A percentile compares a stretch with the other conserved stretches of the same genome.
phyloP scores from a whole-genome alignment of 2,888 invertebrate genomes.

The Heteropelma amictum region DNA sequence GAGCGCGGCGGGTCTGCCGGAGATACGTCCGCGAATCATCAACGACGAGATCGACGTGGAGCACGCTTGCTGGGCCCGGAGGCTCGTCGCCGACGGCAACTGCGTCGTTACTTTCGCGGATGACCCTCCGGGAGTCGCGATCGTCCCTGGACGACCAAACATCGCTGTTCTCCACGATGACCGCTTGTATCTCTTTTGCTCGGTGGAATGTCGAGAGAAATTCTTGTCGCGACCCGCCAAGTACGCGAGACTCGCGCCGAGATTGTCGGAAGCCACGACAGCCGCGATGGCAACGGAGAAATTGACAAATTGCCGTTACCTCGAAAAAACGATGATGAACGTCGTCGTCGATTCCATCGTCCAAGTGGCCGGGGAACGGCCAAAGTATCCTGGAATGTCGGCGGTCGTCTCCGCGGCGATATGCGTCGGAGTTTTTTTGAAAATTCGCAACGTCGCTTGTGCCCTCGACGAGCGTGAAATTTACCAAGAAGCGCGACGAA shows the following conservation, averaged over 20 bases:
- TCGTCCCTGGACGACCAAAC: conserved; percentile 77
- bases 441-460: conserved; percentile 77
- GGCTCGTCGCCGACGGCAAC: conserved; percentile 80
- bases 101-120: conserved; percentile 83
- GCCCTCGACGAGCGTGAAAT: conserved; percentile 65
- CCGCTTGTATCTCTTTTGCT: conserved; percentile 81
- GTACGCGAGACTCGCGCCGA: conserved; percentile 79
- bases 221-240: conserved; percentile 80
- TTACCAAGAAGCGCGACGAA: conserved; percentile 76
- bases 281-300: conserved; percentile 77
- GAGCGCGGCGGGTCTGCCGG: conserved; percentile 76
- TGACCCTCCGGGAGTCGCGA: conserved; percentile 78
- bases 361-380: conserved; percentile 79
- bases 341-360: conserved; percentile 80
- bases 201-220: conserved; percentile 78
- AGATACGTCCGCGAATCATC: conserved; percentile 77
- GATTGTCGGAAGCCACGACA: conserved; percentile 75
- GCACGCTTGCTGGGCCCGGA: conserved; percentile 73
- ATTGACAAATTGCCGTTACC: conserved; percentile 81
- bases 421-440: conserved; percentile 81
- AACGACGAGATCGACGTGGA: conserved; percentile 73
- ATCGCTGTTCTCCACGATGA: conserved; percentile 79
- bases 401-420: conserved; percentile 79
- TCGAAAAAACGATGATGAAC: conserved; percentile 82
- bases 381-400: conserved; percentile 82